These are phyloP conservation scores for Helicoverpa zea DNA, from an alignment of 1,140 invertebrate genomes.

Conservation along the genomic window DNA sequence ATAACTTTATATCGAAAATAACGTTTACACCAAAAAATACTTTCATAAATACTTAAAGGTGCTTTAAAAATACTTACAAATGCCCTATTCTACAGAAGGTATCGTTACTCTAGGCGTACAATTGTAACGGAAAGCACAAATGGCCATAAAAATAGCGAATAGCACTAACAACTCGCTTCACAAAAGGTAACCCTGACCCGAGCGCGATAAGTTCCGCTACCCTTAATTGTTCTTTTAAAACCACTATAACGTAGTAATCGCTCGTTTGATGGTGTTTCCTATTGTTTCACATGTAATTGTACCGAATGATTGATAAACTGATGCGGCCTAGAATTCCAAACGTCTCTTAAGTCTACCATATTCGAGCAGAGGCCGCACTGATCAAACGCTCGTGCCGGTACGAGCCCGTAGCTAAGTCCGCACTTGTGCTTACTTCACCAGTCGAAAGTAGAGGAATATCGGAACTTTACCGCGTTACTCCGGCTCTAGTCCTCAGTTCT, in stretches of 20 bases:
- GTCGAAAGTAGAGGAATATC: too few relatives aligned
- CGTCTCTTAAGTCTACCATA: too few relatives aligned
- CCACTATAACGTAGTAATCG: conserved; percentile 29
- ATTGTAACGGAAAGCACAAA: conserved; percentile 37
- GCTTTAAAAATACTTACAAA: conserved; percentile 10
- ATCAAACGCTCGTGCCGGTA: too few relatives aligned
- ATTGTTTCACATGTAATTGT: conserved; percentile 29
- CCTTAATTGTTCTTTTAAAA: conserved; percentile 44
- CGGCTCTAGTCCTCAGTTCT: background rate
- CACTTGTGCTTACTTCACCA: too few relatives aligned
- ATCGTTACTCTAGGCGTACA: background rate
- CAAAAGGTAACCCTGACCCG: conserved; percentile 38
- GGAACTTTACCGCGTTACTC: too few relatives aligned
- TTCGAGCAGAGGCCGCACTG: too few relatives aligned
- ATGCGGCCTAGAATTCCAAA: background rate
- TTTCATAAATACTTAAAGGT: background rate
- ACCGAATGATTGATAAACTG: conserved; percentile 20
- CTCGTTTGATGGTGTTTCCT: conserved; percentile 19
- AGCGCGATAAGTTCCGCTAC: conserved; percentile 26
- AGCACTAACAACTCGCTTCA: conserved; percentile 13
- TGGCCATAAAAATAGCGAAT: conserved; percentile 40
- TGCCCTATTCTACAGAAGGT: background rate
- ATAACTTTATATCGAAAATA: too few relatives aligned
- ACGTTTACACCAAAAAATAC: background rate
- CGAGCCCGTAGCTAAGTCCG: too few relatives aligned